Percentiles rank a stretch among this genome's conserved stretches.
Conservation (phyloP, 2,888 invertebrate species). For the Meiosimyza platycephala region DNA sequence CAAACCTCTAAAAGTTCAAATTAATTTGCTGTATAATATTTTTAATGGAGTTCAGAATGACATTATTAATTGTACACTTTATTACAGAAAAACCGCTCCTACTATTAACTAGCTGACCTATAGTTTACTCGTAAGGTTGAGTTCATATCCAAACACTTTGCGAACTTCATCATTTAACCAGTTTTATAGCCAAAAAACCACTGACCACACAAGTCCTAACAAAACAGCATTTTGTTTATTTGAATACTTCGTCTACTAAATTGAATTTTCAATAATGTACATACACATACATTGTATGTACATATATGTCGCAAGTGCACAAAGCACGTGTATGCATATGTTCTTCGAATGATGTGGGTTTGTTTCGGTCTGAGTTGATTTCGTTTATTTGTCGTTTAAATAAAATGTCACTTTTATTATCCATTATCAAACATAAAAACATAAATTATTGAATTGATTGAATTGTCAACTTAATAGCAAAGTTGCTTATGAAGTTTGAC, state of each 20-base stretch:
- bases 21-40: no score
- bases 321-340: background rate
- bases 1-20: no score
- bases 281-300: background rate
- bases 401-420: conserved; percentile 31
- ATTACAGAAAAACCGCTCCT: no score
- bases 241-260: conserved; percentile 28
- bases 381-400: conserved; percentile 5
- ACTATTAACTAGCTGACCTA: no score
- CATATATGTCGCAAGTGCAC: background rate
- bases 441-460: no score
- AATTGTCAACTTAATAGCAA: no score
- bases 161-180: conserved; percentile 28
- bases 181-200: conserved; percentile 24
- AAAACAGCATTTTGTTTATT: conserved; percentile 27
- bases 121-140: no score
- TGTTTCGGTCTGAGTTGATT: background rate
- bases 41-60: no score
- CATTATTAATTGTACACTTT: no score
- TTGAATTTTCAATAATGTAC: conserved; percentile 29
- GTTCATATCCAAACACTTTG: background rate
- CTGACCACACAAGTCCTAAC: conserved; percentile 19
- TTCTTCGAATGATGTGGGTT: background rate
- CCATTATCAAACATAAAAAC: background rate
- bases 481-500: no score